Percentiles rank a stretch among this genome's conserved stretches.
Evolutionary conservation across 2,888 invertebrate species (phyloP).

Genomic region (Phaedon cochleariae): DNA sequence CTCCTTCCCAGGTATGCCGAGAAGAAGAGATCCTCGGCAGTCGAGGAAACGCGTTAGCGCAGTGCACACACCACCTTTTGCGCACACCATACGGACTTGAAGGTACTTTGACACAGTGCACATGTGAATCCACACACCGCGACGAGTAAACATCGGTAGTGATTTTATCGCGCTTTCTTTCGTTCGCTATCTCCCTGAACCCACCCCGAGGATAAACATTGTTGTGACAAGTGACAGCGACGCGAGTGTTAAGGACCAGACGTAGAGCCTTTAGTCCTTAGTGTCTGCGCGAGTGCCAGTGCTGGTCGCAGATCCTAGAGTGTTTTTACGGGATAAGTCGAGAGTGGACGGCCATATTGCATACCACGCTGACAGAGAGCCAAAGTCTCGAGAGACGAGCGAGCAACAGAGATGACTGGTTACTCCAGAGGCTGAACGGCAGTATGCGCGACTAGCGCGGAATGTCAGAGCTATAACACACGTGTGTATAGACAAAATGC

Average conservation of each 20-base stretch:
- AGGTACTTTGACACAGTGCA: constrained; percentile 33
- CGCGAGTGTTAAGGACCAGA: too few species aligned
- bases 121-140: constrained; percentile 41
- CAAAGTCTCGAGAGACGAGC: constrained; percentile 40
- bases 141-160: constrained; percentile 29
- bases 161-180: too few species aligned
- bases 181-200: background rate
- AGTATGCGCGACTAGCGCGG: constrained; percentile 59
- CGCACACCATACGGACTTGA: constrained; percentile 11
- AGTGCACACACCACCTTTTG: constrained; percentile 31
- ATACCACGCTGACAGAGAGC: constrained; percentile 61
- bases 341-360: constrained; percentile 63
- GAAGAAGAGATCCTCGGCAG: constrained; percentile 45
- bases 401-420: constrained; percentile 51
- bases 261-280: background rate
- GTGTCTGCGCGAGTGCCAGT: constrained; percentile 1
- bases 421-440: constrained; percentile 61
- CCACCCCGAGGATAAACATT: background rate
- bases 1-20: constrained; percentile 57
- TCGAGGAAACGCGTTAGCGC: constrained; percentile 58
- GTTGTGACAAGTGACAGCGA: background rate
- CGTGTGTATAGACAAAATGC: constrained; percentile 58
- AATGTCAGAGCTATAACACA: constrained; percentile 62
- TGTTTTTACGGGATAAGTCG: constrained; percentile 51
- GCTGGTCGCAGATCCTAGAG: constrained; percentile 41